Evolutionary conservation across 2,113 vertebrate genomes (phyloP), one percentile per base, ranked within the genome.

Genomic region (Pithys albifrons): DNA sequence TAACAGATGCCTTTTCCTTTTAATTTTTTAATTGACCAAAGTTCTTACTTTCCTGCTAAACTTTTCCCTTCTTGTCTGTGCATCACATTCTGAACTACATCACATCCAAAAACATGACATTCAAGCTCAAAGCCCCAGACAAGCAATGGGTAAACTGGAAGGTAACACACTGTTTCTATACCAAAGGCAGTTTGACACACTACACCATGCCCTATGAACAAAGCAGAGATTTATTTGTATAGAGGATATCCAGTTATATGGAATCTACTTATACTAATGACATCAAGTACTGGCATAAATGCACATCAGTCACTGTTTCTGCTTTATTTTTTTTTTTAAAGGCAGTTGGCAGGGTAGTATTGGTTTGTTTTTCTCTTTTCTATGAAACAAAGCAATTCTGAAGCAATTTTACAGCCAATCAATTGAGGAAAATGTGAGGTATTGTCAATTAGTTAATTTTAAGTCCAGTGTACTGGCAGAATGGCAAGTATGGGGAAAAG

Each of bases 361-460:
- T 96, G 93, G 61, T 61, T 80, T 5, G 0, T 51, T 77, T 89
- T 93, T 95, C 89, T 96, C 91, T 93, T 79, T n/a, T 97, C 96
- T 76, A 62, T 3, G 14, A 80, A 91, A n/a, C 77, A 92, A 96
- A 97, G 90, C 77, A 94, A 81, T 93, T 84, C 75, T 85, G 57
- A n/a, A 80, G 59, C 82, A 88, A 88, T 94, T 94, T 85, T 92
- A 46, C 39, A 91, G 85, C n/a, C 59, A 94, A 96, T 58, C 75
- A 96, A 96, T 95, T 94, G 88, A 96, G 91, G 96, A 96, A 97
- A 96, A 97, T 76, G 23, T 65, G 72, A 52, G 75, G 79, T 97
- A 94, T 84, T 97, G 93, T 91, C 94, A 74, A 76, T 96, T 97
- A 95, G 39, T 69, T 96, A 72, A 83, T 91, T 96, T 94, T 80